Conservation (phyloP, 2,888 invertebrate genomes). For the Nemotelus pantherinus region DNA sequence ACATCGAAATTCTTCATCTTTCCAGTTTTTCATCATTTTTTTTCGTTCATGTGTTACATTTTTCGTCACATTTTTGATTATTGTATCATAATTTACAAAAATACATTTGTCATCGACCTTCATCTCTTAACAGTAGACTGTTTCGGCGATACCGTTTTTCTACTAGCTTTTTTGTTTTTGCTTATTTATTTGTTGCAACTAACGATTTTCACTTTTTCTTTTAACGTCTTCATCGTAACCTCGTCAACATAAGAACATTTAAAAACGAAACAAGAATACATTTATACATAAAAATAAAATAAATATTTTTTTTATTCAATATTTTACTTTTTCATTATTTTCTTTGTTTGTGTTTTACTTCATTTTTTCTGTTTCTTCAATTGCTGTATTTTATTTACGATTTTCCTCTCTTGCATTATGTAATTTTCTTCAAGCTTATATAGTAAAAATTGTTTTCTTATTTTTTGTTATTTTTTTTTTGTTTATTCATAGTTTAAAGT, state of each 20-base stretch:
- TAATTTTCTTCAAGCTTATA: slow-evolving; percentile 28
- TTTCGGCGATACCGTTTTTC: neutral
- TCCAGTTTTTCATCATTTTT: slow-evolving; percentile 10
- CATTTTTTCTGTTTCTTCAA: slow-evolving; percentile 23
- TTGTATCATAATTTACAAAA: slow-evolving; percentile 38
- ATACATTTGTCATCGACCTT: slow-evolving; percentile 37
- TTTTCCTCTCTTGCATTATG: slow-evolving; percentile 18
- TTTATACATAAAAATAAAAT: slow-evolving; percentile 55
- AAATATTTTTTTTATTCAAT: slow-evolving; percentile 52
- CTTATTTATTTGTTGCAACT: too few relatives aligned
- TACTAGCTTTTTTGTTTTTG: neutral
- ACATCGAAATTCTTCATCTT: slow-evolving; percentile 35
- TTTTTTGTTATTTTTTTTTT: slow-evolving; percentile 48
- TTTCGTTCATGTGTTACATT: slow-evolving; percentile 12
- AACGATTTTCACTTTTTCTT: too few relatives aligned
- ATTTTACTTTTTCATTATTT: slow-evolving; percentile 48
- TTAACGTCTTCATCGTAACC: neutral
- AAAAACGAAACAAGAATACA: slow-evolving; percentile 54
- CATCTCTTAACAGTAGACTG: slow-evolving; percentile 36
- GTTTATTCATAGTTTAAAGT: neutral
- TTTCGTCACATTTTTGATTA: neutral
- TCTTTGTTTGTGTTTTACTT: slow-evolving; percentile 42
- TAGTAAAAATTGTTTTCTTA: slow-evolving; percentile 42
- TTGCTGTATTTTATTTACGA: slow-evolving; percentile 38
- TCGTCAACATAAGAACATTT: slow-evolving; percentile 47